Conservation (phyloP, 2,797 vertebrate genomes). For the Hafferia zeledoni region DNA sequence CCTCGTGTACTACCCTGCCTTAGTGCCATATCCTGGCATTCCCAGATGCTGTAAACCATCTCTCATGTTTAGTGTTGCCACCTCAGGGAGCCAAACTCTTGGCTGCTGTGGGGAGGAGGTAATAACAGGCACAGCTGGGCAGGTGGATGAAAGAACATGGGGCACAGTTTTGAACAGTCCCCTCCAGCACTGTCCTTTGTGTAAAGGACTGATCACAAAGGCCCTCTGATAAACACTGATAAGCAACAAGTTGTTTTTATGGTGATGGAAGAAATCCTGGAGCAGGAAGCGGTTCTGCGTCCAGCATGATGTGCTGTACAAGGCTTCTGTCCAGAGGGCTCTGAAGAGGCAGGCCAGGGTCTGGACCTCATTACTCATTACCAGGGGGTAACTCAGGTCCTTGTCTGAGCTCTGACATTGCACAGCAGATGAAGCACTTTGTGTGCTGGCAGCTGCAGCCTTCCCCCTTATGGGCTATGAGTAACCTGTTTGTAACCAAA, state of each 20-base stretch:
- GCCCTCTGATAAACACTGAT: neutral
- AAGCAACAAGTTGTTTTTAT: neutral
- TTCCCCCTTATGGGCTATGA: neutral
- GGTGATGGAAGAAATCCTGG: neutral
- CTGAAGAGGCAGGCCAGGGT: neutral
- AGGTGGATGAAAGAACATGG: neutral
- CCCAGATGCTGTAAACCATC: neutral
- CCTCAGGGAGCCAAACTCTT: neutral
- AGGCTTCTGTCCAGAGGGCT: neutral
- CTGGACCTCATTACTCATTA: neutral
- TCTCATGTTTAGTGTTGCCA: fast-evolving
- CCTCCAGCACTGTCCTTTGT: neutral
- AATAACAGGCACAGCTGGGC: neutral
- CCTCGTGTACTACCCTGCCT: neutral
- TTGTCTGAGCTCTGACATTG: neutral
- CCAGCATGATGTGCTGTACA: neutral
- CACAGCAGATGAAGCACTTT: neutral
- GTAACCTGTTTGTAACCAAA: neutral
- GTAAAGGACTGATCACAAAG: neutral
- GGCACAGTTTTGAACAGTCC: neutral
- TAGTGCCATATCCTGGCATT: neutral
- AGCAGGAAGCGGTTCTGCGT: neutral
- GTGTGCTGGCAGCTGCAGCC: neutral
- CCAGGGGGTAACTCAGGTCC: neutral
- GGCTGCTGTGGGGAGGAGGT: no score